phyloP scores from a whole-genome alignment of 2,797 vertebrate species.

The Chrysocyon brachyurus region DNA sequence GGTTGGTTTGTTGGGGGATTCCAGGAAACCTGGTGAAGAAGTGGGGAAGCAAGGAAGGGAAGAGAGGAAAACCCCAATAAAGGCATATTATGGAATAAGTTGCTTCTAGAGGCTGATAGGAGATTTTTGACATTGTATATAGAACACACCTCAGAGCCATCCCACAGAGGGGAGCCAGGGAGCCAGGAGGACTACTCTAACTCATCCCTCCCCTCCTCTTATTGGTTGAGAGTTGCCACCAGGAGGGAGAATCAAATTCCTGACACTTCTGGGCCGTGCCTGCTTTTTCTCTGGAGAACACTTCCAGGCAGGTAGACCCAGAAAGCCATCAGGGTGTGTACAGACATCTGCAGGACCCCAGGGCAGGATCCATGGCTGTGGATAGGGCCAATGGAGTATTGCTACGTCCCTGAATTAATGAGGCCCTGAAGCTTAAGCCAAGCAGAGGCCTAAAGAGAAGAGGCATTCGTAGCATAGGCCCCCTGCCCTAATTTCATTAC shows the following conservation, averaged over 20 bases:
- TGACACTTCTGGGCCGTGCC: background rate
- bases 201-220: too few species aligned
- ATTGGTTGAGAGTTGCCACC: background rate
- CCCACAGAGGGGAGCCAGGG: background rate
- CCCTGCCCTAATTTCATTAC: too few species aligned
- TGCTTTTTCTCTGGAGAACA: background rate
- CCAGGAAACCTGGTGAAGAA: background rate
- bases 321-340: background rate
- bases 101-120: background rate
- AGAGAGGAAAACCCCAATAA: background rate
- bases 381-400: accelerated
- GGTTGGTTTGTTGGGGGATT: background rate
- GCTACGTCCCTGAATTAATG: too few species aligned
- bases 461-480: background rate
- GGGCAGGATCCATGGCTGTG: background rate
- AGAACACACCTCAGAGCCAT: background rate
- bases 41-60: background rate
- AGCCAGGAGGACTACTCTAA: accelerated
- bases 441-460: background rate
- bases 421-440: background rate
- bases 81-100: background rate
- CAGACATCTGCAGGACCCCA: background rate
- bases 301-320: background rate
- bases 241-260: background rate
- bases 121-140: background rate